Evolutionary conservation across 2,888 invertebrate genomes (phyloP).

Genomic region (Oegoconia quadripuncta): DNA sequence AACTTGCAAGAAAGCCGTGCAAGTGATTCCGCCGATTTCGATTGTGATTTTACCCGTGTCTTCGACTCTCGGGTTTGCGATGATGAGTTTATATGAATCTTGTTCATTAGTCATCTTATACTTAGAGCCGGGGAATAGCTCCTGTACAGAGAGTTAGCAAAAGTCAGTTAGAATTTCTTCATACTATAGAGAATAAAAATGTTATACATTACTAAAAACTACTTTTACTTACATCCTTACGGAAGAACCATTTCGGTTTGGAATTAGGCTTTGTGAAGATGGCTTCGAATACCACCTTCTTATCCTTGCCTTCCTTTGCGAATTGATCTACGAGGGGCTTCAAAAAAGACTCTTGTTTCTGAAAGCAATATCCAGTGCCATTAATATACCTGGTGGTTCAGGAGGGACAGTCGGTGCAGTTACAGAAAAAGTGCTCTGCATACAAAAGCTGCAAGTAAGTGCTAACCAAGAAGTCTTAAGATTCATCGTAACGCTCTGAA

Average conservation of each 20-base stretch:
- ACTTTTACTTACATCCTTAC: constrained; percentile 89
- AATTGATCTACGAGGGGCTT: constrained; percentile 96
- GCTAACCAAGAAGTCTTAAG: constrained; percentile 55
- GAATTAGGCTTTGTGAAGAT: constrained; percentile 98
- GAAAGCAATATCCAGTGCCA: constrained; percentile 46
- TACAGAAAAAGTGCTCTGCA: constrained; percentile 69
- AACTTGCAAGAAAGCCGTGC: constrained; percentile 95
- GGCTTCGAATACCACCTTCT: constrained; percentile 95
- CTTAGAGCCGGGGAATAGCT: constrained; percentile 96
- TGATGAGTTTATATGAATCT: constrained; percentile 93
- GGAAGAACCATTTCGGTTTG: constrained; percentile 94
- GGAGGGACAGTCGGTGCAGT: constrained; percentile 39
- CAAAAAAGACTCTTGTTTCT: constrained; percentile 97
- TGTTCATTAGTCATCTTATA: constrained; percentile 97
- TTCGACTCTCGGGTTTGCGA: constrained; percentile 94
- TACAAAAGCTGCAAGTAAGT: constrained; percentile 62
- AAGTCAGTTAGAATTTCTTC: neutral
- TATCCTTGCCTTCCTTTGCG: constrained; percentile 97
- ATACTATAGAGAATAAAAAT: constrained; percentile 7
- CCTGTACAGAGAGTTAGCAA: constrained; percentile 71
- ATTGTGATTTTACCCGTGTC: constrained; percentile 98
- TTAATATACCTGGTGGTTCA: constrained; percentile 37
- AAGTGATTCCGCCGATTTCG: constrained; percentile 93
- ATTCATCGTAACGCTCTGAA: constrained; percentile 41
- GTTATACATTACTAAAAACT: neutral